Evolutionary conservation across 2,797 vertebrate genomes (phyloP).

Genomic region (Eulemur rubriventer): DNA sequence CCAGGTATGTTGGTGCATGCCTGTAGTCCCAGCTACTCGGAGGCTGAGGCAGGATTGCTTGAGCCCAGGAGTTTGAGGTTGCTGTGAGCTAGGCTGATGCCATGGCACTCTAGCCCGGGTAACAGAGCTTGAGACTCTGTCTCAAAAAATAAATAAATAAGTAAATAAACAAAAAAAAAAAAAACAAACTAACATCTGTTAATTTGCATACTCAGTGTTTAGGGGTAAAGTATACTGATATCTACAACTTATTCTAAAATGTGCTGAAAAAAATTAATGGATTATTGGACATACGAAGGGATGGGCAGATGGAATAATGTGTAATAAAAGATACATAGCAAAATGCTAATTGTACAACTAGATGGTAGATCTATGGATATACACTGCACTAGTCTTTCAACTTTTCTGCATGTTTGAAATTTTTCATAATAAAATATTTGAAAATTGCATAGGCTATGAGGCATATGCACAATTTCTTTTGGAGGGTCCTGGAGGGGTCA

Average conservation of each 20-base stretch:
- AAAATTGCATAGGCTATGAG: neutral
- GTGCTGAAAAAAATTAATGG: neutral
- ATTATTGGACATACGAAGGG: neutral
- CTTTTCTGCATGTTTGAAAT: neutral
- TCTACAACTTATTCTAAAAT: conserved; percentile 17
- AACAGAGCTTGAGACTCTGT: no score
- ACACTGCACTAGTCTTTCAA: neutral
- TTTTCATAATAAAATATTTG: neutral
- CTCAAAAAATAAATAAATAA: no score
- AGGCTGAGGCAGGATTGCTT: no score
- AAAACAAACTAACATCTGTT: neutral
- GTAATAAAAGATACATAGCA: neutral
- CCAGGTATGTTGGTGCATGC: fast-evolving
- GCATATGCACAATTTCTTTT: neutral
- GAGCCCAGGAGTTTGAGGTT: no score
- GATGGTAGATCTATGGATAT: neutral
- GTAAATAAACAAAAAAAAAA: conserved; percentile 4
- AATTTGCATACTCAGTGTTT: neutral
- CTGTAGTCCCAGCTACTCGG: no score
- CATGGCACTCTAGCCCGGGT: no score
- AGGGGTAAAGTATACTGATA: neutral
- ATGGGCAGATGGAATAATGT: neutral
- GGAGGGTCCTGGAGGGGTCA: neutral
- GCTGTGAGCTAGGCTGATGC: no score
- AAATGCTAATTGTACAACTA: neutral